phyloP scores from a whole-genome alignment of 92 coral and sea anemone genomes.

The Epizoanthus scotinus region DNA sequence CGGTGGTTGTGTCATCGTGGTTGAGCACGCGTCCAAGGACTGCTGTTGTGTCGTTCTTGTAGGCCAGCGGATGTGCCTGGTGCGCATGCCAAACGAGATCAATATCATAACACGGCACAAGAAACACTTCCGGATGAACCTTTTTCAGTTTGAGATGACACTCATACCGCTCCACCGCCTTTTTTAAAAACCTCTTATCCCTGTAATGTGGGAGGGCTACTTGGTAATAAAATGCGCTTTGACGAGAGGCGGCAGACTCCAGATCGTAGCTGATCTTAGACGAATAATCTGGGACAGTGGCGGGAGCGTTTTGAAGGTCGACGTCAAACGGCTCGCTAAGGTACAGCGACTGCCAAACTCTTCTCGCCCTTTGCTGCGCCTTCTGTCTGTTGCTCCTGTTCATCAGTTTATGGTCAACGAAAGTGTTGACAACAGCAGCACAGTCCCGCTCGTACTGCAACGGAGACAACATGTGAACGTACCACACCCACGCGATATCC shows the following conservation, averaged over 20 bases:
- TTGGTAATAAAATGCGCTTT: conserved; percentile 49
- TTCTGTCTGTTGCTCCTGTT: conserved; percentile 35
- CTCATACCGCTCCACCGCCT: conserved; percentile 44
- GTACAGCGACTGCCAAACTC: conserved; percentile 51
- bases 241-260: conserved; percentile 36
- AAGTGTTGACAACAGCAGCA: conserved; percentile 46
- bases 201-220: conserved; percentile 56
- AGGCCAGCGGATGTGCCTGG: conserved; percentile 52
- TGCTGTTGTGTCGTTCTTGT: conserved; percentile 44
- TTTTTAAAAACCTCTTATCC: conserved; percentile 37
- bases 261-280: conserved; percentile 46
- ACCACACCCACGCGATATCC: conserved; percentile 63
- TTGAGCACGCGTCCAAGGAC: conserved; percentile 43
- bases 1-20: conserved; percentile 55
- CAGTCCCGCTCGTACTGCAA: conserved; percentile 63
- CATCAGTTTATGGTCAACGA: conserved; percentile 53
- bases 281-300: conserved; percentile 4
- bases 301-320: conserved; percentile 45
- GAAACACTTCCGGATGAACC: conserved; percentile 32
- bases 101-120: conserved; percentile 62
- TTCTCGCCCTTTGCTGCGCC: conserved; percentile 43
- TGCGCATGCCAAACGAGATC: conserved; percentile 70
- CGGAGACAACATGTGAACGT: conserved; percentile 71
- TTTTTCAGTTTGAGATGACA: conserved; percentile 39
- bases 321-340: conserved; percentile 56